Evolutionary conservation across 2,113 vertebrate species (phyloP), one percentile per base, ranked within the genome.

Genomic region (Hyaena hyaena): DNA sequence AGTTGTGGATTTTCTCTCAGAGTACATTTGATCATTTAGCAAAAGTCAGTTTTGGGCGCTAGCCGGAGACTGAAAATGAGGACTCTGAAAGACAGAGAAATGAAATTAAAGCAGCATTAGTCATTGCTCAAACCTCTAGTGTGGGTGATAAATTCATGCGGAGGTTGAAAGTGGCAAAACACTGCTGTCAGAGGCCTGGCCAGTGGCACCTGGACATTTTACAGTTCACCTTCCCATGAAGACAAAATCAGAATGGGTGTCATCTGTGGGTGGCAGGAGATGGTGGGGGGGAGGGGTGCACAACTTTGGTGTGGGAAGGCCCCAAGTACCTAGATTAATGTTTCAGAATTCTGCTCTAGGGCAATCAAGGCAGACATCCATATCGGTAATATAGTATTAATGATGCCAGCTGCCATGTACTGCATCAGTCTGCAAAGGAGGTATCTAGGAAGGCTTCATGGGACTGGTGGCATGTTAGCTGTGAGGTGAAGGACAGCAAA

Each of bases 1-100:
- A 71, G 76, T 68, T 89, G 74, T 16, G 15, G 39, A 87, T 79
- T 93, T 93, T 90, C 68, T 89, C 73, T 95, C 14, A 86, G 55
- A 53, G 8, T 65, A 11, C 61, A 10, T 92, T 90, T 68, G 74
- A 90, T 74, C 69, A 35, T 19, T 81, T 88, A 31, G 33, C 35
- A 76, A 91, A 77, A 45, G 50, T 91, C 31, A 48, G n/a, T 81
- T 69, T 87, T 96, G 63, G 86, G 16, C 14, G 4, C 16, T 76
- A 15, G 4, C 0, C 1, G 24, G 15, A 28, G 55, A 88, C 33
- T 88, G n/a, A 71, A 88, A 76, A n/a, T 58, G 14, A 15, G 63
- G 35, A 63, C 24, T 73, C 45, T 81, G 10, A 88, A 87, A 73
- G 3, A 11, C 24, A 43, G 24, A 82, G 43, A 79, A 96, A 61